Evolutionary conservation across 2,797 vertebrate species (phyloP).

Genomic region (Pipistrellus kuhlii): DNA sequence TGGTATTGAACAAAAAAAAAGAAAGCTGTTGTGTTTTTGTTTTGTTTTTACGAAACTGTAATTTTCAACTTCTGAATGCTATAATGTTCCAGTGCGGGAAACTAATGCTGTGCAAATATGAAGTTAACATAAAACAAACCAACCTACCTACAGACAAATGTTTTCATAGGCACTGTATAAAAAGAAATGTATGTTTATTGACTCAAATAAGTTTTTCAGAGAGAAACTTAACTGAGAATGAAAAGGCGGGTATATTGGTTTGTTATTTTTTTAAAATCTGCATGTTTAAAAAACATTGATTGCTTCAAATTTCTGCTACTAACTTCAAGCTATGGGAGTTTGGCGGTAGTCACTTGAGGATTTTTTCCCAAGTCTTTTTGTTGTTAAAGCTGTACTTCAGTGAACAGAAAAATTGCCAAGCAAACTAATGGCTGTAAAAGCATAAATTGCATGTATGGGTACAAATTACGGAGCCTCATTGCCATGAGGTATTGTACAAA

Average conservation of each 20-base stretch:
- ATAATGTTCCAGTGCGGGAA: constrained; percentile 82
- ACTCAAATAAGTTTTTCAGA: constrained; percentile 93
- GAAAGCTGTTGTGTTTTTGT: constrained; percentile 80
- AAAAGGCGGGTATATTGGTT: constrained; percentile 88
- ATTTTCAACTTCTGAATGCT: constrained; percentile 87
- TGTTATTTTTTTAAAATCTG: constrained; percentile 90
- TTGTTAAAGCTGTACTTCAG: constrained; percentile 93
- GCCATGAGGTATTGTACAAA: constrained; percentile 97
- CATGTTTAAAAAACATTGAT: constrained; percentile 93
- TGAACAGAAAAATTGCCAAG: constrained; percentile 93
- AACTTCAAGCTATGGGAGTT: constrained; percentile 91
- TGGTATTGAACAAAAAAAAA: constrained; percentile 75
- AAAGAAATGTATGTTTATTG: constrained; percentile 93
- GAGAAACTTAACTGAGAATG: constrained; percentile 89
- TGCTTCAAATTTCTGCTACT: constrained; percentile 94
- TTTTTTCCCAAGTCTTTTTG: constrained; percentile 85
- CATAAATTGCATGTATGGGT: constrained; percentile 96
- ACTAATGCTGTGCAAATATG: constrained; percentile 85
- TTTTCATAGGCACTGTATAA: constrained; percentile 89
- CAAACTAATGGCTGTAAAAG: constrained; percentile 94
- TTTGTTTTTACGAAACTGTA: constrained; percentile 88
- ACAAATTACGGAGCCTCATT: constrained; percentile 95
- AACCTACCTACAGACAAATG: constrained; percentile 84
- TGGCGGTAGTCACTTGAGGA: constrained; percentile 89
- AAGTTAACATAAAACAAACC: constrained; percentile 87